Base-by-base conservation (phyloP, 2,888 invertebrate species). In the Polyommatus icarus region DNA sequence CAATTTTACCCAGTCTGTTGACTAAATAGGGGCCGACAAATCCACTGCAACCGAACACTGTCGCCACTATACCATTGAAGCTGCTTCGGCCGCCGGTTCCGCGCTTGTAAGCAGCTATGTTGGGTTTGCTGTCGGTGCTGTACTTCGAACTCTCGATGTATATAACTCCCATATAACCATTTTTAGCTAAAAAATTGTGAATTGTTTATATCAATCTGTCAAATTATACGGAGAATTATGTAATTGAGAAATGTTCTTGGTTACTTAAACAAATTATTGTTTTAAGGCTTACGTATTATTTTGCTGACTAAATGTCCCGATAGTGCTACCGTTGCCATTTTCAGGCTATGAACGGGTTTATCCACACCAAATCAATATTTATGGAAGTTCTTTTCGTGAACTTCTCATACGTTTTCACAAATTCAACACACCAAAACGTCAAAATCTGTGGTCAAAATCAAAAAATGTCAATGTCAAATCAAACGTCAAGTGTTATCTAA, bases 21-120 rank as follows among this genome's bases (percentile, higher is more conserved):
- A 97, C 96, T 20, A 99, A 96, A 93, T 97, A 96, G 82, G 96
- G 95, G 0, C 99, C 99, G 0, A 99, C 91, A 86, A 98, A 98
- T 1, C 99, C 99, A 57, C 96, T 96, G 78, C 96, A 96, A 77
- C 99, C 99, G 89, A 99, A 99, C 0, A 99, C 97, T n/a, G 99
- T 99, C n/a, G 98, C 98, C 2, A 99, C 98, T 78, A 98, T 95
- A 0, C 99, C 99, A 92, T 97, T 99, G 90, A 99, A 99, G 86
- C 99, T 99, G 83, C 97, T 97, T 57, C 99, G 96, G 24, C 99
- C 99, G 18, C 98, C 98, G 29, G 98, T 97, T 46, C 98, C 98
- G 81, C 97, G 95, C 88, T 97, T 97, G 87, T 97, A 94, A 0
- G 95, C 91, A 10, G 97, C 95, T 78, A 96, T 86, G 89, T 96